phyloP scores from a whole-genome alignment of 2,797 vertebrate species.

The Todus mexicanus region DNA sequence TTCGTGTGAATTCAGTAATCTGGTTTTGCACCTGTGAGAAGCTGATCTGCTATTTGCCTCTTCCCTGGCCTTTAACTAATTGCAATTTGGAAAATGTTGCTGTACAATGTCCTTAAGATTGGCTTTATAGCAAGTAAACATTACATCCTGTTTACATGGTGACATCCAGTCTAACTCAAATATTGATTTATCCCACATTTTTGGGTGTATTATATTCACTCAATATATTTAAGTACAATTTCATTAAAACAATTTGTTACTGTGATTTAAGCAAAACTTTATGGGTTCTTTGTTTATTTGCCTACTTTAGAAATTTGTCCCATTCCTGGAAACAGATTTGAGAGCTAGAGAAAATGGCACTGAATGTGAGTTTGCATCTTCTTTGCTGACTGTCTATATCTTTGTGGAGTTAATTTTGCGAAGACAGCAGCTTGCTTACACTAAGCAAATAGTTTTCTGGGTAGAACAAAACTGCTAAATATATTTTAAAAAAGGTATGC shows the following conservation, averaged over 20 bases:
- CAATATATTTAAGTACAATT: background rate
- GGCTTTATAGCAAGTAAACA: background rate
- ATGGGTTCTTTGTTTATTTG: background rate
- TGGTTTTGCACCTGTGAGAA: background rate
- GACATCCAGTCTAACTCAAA: background rate
- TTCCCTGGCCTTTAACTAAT: background rate
- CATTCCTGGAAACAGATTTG: background rate
- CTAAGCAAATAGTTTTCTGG: background rate
- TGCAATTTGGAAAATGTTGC: background rate
- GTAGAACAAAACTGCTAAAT: background rate
- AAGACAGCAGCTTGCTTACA: background rate
- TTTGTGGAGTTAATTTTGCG: background rate
- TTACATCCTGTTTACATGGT: background rate
- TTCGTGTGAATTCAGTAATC: background rate
- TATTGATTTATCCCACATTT: background rate
- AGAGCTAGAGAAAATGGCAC: background rate
- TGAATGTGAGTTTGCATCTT: background rate
- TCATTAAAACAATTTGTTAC: background rate
- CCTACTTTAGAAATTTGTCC: background rate
- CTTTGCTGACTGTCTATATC: background rate
- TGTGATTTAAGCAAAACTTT: background rate
- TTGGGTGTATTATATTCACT: background rate
- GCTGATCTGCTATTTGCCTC: background rate
- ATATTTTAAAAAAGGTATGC: background rate
- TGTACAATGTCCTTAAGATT: background rate